A percentile compares a stretch with the other conserved stretches of the same genome.
phyloP scores from a whole-genome alignment of 2,797 vertebrate genomes.

The Tiaroga cobitis region DNA sequence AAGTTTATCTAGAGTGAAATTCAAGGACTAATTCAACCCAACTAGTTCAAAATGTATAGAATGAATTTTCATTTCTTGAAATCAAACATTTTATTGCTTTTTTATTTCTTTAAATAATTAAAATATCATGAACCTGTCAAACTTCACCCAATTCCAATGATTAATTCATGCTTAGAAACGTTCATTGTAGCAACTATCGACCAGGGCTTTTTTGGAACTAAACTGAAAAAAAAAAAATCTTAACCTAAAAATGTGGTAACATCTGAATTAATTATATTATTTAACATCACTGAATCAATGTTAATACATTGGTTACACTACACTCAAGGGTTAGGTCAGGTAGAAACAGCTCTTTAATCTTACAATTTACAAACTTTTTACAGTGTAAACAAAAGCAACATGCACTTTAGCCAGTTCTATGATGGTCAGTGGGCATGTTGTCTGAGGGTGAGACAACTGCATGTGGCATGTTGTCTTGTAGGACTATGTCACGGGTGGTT shows the following conservation, averaged over 20 bases:
- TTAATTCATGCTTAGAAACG: background rate
- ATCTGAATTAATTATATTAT: background rate
- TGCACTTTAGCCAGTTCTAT: background rate
- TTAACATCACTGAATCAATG: no score
- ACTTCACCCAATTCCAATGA: background rate
- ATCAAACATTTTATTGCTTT: background rate
- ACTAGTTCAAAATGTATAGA: background rate
- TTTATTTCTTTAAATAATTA: background rate
- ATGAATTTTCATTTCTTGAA: background rate
- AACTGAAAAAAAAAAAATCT: background rate
- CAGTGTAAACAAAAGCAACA: background rate
- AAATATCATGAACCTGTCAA: background rate
- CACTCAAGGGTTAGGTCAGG: background rate
- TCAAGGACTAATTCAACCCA: background rate
- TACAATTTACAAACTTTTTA: background rate
- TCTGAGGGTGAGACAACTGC: background rate
- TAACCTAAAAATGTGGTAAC: background rate
- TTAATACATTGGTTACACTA: background rate
- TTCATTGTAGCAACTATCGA: background rate
- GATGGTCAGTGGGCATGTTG: background rate
- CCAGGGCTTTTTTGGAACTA: background rate
- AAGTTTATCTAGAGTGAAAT: background rate
- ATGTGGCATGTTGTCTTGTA: background rate
- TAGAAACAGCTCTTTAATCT: no score
- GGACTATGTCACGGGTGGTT: background rate